Conservation (phyloP, 2,113 vertebrate genomes). For the Anguilla rostrata region DNA sequence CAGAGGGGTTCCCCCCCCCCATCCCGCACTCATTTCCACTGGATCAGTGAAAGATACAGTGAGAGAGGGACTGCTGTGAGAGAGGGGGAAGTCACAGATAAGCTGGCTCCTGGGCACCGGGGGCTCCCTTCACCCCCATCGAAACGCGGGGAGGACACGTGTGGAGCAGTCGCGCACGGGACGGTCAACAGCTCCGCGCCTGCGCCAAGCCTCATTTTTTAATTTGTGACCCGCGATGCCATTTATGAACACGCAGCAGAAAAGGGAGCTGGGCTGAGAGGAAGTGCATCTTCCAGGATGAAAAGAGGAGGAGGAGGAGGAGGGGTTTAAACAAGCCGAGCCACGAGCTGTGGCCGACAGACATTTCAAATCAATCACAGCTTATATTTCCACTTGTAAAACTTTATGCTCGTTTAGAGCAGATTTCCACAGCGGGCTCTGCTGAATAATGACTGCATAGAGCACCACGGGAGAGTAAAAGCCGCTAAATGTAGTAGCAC, state of each 20-base stretch:
- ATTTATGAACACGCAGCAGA: not conserved
- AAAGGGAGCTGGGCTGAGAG: not conserved
- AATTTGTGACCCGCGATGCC: not conserved
- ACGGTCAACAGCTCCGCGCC: not conserved
- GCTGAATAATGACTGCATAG: not conserved
- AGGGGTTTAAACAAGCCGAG: not conserved
- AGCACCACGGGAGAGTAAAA: not conserved
- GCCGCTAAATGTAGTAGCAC: not conserved
- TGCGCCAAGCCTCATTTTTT: not conserved
- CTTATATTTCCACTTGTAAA: not conserved
- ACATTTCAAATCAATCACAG: not conserved
- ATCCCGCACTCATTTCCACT: not conserved
- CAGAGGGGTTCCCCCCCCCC: not conserved
- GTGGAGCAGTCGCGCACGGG: not conserved
- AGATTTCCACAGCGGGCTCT: not conserved
- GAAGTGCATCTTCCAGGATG: not conserved
- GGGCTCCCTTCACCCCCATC: not conserved
- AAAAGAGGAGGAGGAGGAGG: not conserved
- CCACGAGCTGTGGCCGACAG: not conserved
- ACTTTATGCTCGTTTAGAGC: not conserved
- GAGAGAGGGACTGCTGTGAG: not conserved
- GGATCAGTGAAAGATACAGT: not conserved
- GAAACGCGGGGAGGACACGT: not conserved
- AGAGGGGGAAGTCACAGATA: not conserved
- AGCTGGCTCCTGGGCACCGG: not conserved